These are phyloP conservation scores for Caenorhabditis briggsae DNA, from an alignment of 1,140 invertebrate genomes.

Conservation along the genomic window DNA sequence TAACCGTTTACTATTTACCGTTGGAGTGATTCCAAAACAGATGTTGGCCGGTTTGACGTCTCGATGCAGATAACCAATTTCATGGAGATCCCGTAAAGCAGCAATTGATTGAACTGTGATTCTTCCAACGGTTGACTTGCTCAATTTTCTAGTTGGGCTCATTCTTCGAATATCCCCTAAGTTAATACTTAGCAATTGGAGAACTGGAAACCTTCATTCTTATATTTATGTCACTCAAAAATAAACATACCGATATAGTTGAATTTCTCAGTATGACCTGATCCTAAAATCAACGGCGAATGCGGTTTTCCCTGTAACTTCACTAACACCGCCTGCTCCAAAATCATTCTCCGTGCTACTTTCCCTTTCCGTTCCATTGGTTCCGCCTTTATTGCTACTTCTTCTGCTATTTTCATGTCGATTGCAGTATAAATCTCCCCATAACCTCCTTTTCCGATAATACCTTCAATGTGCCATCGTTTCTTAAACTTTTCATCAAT, in stretches of 20 bases:
- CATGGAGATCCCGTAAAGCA: constrained; percentile 89
- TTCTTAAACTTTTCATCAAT: constrained; percentile 62
- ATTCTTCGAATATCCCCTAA: constrained; percentile 94
- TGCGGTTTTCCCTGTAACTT: constrained; percentile 84
- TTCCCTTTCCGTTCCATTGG: constrained; percentile 92
- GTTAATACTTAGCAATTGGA: constrained; percentile 97
- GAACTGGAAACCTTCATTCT: constrained; percentile 81
- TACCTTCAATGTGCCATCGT: constrained; percentile 80
- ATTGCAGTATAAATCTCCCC: constrained; percentile 99
- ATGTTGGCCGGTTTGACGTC: constrained; percentile 89
- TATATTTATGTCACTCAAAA: neutral
- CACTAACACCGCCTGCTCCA: constrained; percentile 93
- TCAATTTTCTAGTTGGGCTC: constrained; percentile 89
- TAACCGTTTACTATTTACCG: neutral
- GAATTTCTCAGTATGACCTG: constrained; percentile 61
- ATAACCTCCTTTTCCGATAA: constrained; percentile 97
- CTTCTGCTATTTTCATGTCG: constrained; percentile 85
- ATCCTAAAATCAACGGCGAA: constrained; percentile 66
- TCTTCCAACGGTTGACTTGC: constrained; percentile 91
- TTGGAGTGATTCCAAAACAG: constrained; percentile 69
- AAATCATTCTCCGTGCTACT: constrained; percentile 94
- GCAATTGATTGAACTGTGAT: constrained; percentile 92
- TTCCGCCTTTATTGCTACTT: constrained; percentile 96
- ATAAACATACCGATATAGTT: constrained; percentile 51
- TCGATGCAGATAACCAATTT: constrained; percentile 96